These are phyloP conservation scores for Rhabdophis nuchalis DNA, from an alignment of 2,797 vertebrate species.

Conservation along the genomic window DNA sequence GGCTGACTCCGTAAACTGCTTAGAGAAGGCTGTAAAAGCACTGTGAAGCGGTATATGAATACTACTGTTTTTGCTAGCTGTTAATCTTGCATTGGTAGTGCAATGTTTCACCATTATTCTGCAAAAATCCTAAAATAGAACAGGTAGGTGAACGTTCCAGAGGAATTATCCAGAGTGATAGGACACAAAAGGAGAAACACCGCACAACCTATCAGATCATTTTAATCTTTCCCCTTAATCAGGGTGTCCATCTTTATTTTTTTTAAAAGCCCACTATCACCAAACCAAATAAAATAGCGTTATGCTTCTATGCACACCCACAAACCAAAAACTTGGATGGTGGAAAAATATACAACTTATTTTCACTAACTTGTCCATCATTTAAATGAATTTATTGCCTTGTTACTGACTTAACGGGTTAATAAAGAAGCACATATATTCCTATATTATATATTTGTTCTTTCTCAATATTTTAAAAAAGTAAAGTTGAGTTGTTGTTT, in stretches of 20 bases:
- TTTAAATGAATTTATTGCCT: not conserved
- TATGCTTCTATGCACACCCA: not conserved
- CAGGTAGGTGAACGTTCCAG: not conserved
- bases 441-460: not conserved
- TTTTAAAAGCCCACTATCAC: not conserved
- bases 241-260: not conserved
- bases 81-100: not conserved
- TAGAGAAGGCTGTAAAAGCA: too few species aligned
- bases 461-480: not conserved
- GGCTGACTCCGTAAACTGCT: too few species aligned
- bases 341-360: not conserved
- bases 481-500: not conserved
- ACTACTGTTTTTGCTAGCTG: not conserved
- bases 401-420: not conserved
- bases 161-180: not conserved
- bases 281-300: not conserved
- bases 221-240: not conserved
- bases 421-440: not conserved
- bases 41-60: too few species aligned
- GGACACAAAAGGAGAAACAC: not conserved
- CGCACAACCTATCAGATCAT: not conserved
- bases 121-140: not conserved
- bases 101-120: not conserved
- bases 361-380: not conserved
- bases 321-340: not conserved